A percentile compares a stretch with the other conserved stretches of the same genome.
These are phyloP conservation scores for Saguinus midas DNA, from an alignment of 2,113 vertebrate species.

Conservation along the genomic window DNA sequence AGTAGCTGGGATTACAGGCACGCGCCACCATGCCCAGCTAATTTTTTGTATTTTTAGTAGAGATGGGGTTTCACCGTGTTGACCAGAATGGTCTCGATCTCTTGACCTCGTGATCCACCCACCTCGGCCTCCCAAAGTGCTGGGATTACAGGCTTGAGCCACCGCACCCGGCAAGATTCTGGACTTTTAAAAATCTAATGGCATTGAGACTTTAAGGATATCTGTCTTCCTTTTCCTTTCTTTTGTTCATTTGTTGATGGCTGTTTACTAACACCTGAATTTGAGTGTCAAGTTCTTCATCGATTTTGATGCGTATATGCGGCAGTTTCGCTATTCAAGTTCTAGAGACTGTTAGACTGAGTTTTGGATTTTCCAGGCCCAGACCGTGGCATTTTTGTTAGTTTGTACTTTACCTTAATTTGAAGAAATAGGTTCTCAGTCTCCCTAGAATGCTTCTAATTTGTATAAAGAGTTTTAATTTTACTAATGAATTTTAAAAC, in stretches of 20 bases:
- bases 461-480: constrained; percentile 16
- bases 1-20: too few relatives aligned
- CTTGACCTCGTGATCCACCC: too few relatives aligned
- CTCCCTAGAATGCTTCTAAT: background rate
- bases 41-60: too few relatives aligned
- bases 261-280: background rate
- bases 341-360: background rate
- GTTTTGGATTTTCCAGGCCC: constrained; percentile 22
- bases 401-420: background rate
- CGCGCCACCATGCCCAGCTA: too few relatives aligned
- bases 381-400: background rate
- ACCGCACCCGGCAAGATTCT: background rate
- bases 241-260: background rate
- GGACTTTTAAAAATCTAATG: background rate
- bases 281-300: background rate
- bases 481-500: background rate
- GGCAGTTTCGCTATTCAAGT: background rate
- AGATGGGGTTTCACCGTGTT: too few relatives aligned
- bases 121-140: too few relatives aligned
- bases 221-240: background rate
- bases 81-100: too few relatives aligned
- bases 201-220: background rate
- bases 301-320: background rate
- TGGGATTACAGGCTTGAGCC: too few relatives aligned
- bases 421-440: background rate